Percentiles rank a stretch among this genome's conserved stretches.
These are phyloP conservation scores for Neoniphon sammara DNA, from an alignment of 2,797 vertebrate genomes.

Conservation along the genomic window DNA sequence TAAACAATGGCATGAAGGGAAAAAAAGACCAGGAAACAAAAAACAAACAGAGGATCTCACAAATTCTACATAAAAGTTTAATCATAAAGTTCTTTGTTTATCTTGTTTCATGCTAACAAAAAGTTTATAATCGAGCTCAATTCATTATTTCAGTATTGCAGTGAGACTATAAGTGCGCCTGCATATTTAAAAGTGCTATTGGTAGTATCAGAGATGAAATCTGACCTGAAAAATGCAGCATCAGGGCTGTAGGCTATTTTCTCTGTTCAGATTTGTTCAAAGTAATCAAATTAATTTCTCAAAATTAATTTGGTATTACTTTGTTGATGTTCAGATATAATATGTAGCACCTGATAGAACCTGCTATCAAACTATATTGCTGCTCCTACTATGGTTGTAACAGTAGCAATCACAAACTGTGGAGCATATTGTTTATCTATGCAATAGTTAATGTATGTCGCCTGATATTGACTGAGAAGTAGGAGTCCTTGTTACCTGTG, in stretches of 20 bases:
- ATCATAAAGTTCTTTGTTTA: too few relatives aligned
- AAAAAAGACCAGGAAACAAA: background rate
- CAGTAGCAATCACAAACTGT: background rate
- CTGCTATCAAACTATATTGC: background rate
- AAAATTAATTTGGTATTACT: too few relatives aligned
- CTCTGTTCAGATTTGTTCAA: background rate
- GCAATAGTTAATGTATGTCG: background rate
- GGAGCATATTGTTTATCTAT: background rate
- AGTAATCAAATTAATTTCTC: too few relatives aligned
- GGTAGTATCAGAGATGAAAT: background rate
- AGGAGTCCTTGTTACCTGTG: constrained; percentile 80
- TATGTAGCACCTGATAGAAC: too few relatives aligned
- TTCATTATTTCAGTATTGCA: too few relatives aligned
- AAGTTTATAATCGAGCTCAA: too few relatives aligned
- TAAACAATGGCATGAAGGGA: background rate
- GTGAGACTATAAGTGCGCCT: too few relatives aligned
- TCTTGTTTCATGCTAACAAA: too few relatives aligned
- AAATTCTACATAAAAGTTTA: too few relatives aligned
- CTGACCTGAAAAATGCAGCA: background rate
- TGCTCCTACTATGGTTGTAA: background rate
- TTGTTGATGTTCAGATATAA: too few relatives aligned
- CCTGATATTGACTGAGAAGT: background rate
- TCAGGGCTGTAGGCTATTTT: background rate
- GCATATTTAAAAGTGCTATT: too few relatives aligned
- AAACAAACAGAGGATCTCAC: too few relatives aligned